Base-by-base conservation (phyloP, 2,888 invertebrate genomes). In the Drosophila fungiperda region DNA sequence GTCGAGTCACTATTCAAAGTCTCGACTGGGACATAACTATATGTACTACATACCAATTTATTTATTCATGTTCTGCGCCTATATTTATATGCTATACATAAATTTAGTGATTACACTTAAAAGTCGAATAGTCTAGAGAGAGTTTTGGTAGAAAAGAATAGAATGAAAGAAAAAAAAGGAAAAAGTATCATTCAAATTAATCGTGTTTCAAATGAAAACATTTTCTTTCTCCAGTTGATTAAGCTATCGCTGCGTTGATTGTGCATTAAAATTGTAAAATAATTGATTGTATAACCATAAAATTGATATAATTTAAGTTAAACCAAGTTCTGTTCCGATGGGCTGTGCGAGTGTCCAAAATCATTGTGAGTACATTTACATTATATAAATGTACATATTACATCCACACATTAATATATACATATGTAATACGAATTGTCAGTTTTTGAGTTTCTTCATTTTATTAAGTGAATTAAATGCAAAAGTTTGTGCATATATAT, bases 281-380 rank as follows among this genome's bases (percentile, higher is more conserved):
- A 61, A 60, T 48, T 72, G 50, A 55, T 48, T 63, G 38, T 71
- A 45, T 38, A 42, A 26, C 52, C 48, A 54, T 20, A 58, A 38
- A 54, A 38, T 26, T 33, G 0, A 26, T n/a, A 38, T 55, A 38
- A 29, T 54, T 40, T 58, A 73, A 62, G 50, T 50, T 52, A 40
- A 73, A 70, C 35, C 68, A 52, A 72, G 66, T 61, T 66, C 68
- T 89, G 80, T 85, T 72, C 80, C 75, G 72, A 67, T 78, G 90
- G 88, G 85, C 85, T 85, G 85, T 85, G 85, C 62, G 67, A 79
- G 62, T 87, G 86, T 84, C 88, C 80, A 84, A 87, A 87, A 67
- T 69, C 49, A 54, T 67, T 64, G 62, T 73, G 23, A 68, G 74
- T 75, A 68, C 68, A 48, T 63, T 59, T 59, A 29, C 26, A 69